Base-by-base conservation (phyloP, 2,113 vertebrate species). In the Bambusicola thoracicus region DNA sequence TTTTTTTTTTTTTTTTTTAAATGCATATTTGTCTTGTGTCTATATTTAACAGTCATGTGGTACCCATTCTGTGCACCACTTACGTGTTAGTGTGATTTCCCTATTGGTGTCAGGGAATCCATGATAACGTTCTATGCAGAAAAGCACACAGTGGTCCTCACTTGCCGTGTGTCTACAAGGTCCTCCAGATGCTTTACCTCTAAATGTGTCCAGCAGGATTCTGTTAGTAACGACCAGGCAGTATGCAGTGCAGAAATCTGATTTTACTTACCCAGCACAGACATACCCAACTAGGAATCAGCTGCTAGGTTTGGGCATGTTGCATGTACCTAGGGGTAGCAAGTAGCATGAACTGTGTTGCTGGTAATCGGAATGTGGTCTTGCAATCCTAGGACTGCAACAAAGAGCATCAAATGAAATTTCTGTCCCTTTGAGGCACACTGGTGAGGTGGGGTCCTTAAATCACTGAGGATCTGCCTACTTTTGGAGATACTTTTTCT, bases 321-420 rank as follows among this genome's bases (percentile, higher is more conserved):
- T 7, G 5, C 49, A 7, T 2, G 3, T 19, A 14, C 13, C 6
- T 22, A n/a, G 53, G 43, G 43, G 6, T 6, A 25, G 27, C 40
- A 55, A 13, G 11, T 29, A 21, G 8, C 1, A 0, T 34, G 22
- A 53, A 43, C 13, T 58, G 4, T 2, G 4, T 44, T 58, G 10
- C 43, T 87, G 13, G 2, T 70, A 76, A 76, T 67, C 41, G 59
- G 25, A 32, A 7, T 11, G 25, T 73, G 22, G 24, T 0, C 19
- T 11, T 48, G 8, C 6, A 22, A 4, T 55, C 20, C 79, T 67
- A 48, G 61, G 59, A 38, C 18, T 36, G 41, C 25, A 66, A 49
- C 14, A 78, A 15, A 59, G 6, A 68, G 9, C 22, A 69, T 30
- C 24, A 74, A 55, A 38, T 40, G 19, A 77, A 81, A 19, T 13